Percentiles rank a stretch among this genome's conserved stretches.
These are phyloP conservation scores for Ammodytes marinus DNA, from an alignment of 2,113 vertebrate genomes.

Conservation along the genomic window DNA sequence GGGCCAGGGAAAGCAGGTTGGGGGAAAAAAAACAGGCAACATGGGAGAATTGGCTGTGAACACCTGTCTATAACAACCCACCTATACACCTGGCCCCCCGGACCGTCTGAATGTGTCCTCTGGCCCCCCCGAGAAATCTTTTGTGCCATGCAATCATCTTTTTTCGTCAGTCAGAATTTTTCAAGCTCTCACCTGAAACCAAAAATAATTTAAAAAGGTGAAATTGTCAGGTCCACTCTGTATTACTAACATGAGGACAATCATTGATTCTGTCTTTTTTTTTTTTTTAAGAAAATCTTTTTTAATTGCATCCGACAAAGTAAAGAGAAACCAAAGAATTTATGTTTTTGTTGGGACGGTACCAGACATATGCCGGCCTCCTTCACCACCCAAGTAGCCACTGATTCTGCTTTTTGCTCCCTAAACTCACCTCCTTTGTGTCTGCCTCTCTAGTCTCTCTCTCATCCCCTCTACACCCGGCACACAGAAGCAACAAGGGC, in stretches of 20 bases:
- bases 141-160: conserved; percentile 84
- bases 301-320: conserved; percentile 75
- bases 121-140: conserved; percentile 64
- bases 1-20: conserved; percentile 50
- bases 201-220: conserved; percentile 70
- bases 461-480: conserved; percentile 41
- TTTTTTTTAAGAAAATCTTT: conserved; percentile 62
- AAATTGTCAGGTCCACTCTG: conserved; percentile 78
- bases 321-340: conserved; percentile 83
- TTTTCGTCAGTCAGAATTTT: conserved; percentile 73
- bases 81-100: conserved; percentile 52
- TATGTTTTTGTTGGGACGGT: conserved; percentile 66
- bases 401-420: conserved; percentile 54
- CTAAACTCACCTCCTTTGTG: conserved; percentile 69
- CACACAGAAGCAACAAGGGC: conserved; percentile 75
- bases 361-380: conserved; percentile 57
- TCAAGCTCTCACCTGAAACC: conserved; percentile 74
- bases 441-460: conserved; percentile 67
- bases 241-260: conserved; percentile 79
- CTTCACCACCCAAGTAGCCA: conserved; percentile 66
- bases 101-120: conserved; percentile 71
- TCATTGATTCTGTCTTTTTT: conserved; percentile 77
- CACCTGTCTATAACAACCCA: conserved; percentile 54
- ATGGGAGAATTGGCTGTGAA: conserved; percentile 47
- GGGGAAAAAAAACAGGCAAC: conserved; percentile 42